A percentile compares a stretch with the other conserved stretches of the same genome.
Evolutionary conservation across 23 tunicate species (phyloP).

Genomic region (Phallusia fumigata): DNA sequence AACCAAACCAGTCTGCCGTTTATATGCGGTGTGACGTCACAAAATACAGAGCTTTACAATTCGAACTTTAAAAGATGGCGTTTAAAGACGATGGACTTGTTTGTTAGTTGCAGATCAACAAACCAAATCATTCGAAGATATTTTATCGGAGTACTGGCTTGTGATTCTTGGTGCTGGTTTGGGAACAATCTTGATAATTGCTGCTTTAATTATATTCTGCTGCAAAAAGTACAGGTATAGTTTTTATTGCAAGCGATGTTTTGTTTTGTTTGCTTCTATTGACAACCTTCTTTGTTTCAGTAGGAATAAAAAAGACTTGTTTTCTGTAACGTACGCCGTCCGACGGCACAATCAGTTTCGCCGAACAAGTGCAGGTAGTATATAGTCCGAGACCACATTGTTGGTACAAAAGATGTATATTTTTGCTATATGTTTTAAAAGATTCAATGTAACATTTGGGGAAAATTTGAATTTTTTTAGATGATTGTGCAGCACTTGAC

Average conservation of each 20-base stretch:
- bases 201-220: not conserved
- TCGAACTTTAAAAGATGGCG: not conserved
- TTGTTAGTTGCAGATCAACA: not conserved
- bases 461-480: not conserved
- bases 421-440: too few species aligned
- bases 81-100: not conserved
- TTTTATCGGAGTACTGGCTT: not conserved
- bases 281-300: not conserved
- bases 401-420: too few species aligned
- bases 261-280: not conserved
- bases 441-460: too few species aligned
- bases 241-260: not conserved
- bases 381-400: too few species aligned
- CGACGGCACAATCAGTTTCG: not conserved
- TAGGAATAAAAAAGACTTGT: not conserved
- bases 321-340: not conserved
- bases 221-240: not conserved
- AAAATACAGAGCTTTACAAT: not conserved
- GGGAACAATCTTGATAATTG: not conserved
- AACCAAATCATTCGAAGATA: not conserved
- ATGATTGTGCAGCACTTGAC: not conserved
- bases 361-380: constrained; percentile 1
- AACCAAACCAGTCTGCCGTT: too few species aligned
- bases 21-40: too few species aligned
- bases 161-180: not conserved